Evolutionary conservation across 2,113 vertebrate genomes (phyloP).

Genomic region (Nothocercus nigrocapillus): DNA sequence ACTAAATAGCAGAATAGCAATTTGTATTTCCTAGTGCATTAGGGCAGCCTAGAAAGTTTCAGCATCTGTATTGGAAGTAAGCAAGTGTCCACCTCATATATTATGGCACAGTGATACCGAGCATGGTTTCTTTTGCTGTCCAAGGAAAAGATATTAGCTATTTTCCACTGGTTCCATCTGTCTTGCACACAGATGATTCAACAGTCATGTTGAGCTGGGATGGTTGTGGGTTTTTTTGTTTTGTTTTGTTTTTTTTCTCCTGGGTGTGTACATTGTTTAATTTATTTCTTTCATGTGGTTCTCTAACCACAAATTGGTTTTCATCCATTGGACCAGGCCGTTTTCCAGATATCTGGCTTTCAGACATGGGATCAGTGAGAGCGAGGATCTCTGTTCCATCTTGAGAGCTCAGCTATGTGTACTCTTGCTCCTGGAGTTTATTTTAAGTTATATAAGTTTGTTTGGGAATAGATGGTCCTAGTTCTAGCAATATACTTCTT

Average conservation of each 20-base stretch:
- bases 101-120: background rate
- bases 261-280: background rate
- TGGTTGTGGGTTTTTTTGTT: no score
- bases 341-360: background rate
- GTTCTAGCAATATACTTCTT: background rate
- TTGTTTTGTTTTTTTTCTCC: background rate
- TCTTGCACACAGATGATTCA: background rate
- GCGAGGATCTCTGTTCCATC: background rate
- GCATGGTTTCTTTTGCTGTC: background rate
- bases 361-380: accelerated
- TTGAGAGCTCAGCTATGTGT: background rate
- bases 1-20: background rate
- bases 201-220: background rate
- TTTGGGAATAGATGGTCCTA: background rate
- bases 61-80: background rate
- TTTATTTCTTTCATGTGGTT: constrained; percentile 16
- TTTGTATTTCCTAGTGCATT: background rate
- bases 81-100: background rate
- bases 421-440: background rate
- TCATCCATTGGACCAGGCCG: background rate
- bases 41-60: background rate
- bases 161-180: constrained; percentile 4
- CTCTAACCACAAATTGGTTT: background rate
- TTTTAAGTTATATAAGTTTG: background rate
- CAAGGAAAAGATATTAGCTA: background rate